These are phyloP conservation scores for Cassiopea xamachana DNA, from an alignment of 30 jellyfish, hydroid and myxozoan genomes.

Conservation along the genomic window DNA sequence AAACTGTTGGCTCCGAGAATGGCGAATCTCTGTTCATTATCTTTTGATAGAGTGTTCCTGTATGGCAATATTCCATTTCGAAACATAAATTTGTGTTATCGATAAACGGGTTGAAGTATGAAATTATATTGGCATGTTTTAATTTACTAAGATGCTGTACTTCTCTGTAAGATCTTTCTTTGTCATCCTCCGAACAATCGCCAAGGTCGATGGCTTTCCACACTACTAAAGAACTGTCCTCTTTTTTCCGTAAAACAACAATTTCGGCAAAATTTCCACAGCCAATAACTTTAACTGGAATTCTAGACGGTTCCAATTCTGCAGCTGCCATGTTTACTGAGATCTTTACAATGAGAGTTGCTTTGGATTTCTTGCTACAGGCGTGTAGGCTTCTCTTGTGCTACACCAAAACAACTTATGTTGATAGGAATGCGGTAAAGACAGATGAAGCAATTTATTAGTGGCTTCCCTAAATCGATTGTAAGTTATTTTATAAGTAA, in stretches of 20 bases:
- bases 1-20: slow-evolving; percentile 72
- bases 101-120: slow-evolving; percentile 83
- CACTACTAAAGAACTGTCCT: slow-evolving; percentile 78
- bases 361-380: background rate
- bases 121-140: slow-evolving; percentile 75
- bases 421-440: background rate
- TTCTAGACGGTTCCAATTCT: slow-evolving; percentile 58
- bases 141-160: slow-evolving; percentile 79
- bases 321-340: slow-evolving; percentile 29
- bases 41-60: slow-evolving; percentile 89
- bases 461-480: background rate
- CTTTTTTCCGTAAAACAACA: slow-evolving; percentile 84
- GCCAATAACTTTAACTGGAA: slow-evolving; percentile 83
- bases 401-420: background rate
- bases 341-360: no score
- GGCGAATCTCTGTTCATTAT: slow-evolving; percentile 66
- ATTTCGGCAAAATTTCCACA: slow-evolving; percentile 95
- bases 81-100: slow-evolving; percentile 81
- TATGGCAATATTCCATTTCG: slow-evolving; percentile 95
- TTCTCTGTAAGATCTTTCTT: slow-evolving; percentile 79
- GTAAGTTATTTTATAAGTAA: background rate
- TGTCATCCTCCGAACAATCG: slow-evolving; percentile 86
- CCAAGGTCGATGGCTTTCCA: slow-evolving; percentile 93
- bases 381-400: background rate
- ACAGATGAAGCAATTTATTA: slow-evolving; percentile 5